Conservation (phyloP, 2,888 invertebrate species). For the Cheilosia vernalis region DNA sequence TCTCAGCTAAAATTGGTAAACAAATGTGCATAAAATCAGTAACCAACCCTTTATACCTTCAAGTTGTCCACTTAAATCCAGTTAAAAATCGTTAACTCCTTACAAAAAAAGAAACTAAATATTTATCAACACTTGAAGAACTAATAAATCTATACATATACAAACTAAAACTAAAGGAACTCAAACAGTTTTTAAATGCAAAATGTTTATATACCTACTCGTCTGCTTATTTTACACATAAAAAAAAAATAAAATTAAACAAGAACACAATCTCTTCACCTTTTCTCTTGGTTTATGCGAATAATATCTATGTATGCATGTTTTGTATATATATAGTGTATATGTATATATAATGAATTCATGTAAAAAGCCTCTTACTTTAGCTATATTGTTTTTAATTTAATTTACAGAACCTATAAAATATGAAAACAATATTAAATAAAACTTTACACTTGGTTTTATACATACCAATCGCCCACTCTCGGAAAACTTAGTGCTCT, state of each 20-base stretch:
- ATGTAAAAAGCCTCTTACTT: conserved; percentile 74
- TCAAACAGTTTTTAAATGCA: conserved; percentile 39
- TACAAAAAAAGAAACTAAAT: neutral
- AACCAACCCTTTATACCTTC: no score
- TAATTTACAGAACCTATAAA: conserved; percentile 60
- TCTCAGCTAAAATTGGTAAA: no score
- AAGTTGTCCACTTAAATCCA: no score
- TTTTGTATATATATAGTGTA: conserved; percentile 71
- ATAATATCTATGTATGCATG: conserved; percentile 71
- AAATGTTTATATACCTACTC: conserved; percentile 52
- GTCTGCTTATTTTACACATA: conserved; percentile 49
- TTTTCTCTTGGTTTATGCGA: conserved; percentile 60
- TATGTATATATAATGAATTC: conserved; percentile 73
- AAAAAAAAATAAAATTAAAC: conserved; percentile 20
- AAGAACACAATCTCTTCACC: conserved; percentile 36
- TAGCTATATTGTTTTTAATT: conserved; percentile 43
- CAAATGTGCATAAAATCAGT: no score
- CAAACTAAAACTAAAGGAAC: conserved; percentile 71
- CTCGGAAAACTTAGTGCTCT: conserved; percentile 36
- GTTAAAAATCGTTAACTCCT: neutral
- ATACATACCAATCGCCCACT: conserved; percentile 32
- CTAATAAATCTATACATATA: neutral
- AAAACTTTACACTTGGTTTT: conserved; percentile 51
- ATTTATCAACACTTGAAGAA: neutral
- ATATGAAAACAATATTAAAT: conserved; percentile 14